phyloP scores from a whole-genome alignment of 2,888 invertebrate species.

The Ditula angustiorana region DNA sequence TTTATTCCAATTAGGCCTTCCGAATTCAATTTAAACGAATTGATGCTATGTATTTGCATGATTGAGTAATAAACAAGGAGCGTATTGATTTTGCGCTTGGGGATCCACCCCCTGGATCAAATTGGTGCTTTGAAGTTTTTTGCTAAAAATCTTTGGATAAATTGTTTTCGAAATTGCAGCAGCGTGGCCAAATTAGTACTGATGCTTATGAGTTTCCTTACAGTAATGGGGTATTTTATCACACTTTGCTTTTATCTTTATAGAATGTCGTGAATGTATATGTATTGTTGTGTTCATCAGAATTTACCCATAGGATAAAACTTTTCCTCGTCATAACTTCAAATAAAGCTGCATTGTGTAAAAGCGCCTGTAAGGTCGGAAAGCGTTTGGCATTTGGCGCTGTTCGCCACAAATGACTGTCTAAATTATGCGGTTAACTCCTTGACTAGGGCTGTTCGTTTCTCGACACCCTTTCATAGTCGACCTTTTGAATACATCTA shows the following conservation, averaged over 20 bases:
- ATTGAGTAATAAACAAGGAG: conserved; percentile 41
- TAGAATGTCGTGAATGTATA: neutral
- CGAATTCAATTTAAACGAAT: conserved; percentile 40
- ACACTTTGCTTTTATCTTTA: neutral
- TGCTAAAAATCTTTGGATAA: conserved; percentile 27
- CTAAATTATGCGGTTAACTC: conserved; percentile 76
- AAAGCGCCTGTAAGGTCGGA: conserved; percentile 51
- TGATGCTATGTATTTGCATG: conserved; percentile 40
- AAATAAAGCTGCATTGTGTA: conserved; percentile 42
- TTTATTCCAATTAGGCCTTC: conserved; percentile 40
- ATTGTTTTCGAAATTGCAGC: conserved; percentile 12
- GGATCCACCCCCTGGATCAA: conserved; percentile 38
- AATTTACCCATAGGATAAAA: neutral
- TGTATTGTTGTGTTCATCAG: neutral
- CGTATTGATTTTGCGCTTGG: conserved; percentile 38
- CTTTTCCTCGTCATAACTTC: neutral
- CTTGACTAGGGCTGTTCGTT: conserved; percentile 53
- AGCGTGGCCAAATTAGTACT: neutral
- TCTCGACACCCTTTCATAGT: conserved; percentile 56
- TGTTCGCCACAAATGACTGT: conserved; percentile 67
- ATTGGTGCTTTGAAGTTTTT: conserved; percentile 39
- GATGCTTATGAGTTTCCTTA: neutral
- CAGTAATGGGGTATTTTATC: neutral
- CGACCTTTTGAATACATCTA: conserved; percentile 50
- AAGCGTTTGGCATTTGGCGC: conserved; percentile 66